A percentile compares a stretch with the other conserved stretches of the same genome.
Evolutionary conservation across 1,140 invertebrate genomes (phyloP).

Genomic region (Drosophila varians): DNA sequence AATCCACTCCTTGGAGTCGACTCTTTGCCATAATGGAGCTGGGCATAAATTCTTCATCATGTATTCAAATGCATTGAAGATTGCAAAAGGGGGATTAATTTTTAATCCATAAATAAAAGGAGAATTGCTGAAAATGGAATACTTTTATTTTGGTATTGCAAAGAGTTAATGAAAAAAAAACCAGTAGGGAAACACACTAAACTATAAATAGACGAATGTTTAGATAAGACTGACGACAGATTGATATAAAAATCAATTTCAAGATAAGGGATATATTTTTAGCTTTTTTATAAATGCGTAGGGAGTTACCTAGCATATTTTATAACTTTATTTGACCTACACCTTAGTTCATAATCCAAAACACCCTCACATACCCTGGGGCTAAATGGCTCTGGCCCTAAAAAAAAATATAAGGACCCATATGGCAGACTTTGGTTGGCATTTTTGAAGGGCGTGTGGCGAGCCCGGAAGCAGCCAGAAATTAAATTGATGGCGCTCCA

Average conservation of each 20-base stretch:
- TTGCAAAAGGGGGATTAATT: not conserved
- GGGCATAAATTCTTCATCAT: not conserved
- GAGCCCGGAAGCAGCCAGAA: constrained; percentile 64
- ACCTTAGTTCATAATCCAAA: not conserved
- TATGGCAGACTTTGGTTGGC: constrained; percentile 35
- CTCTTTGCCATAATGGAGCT: not conserved
- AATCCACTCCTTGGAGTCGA: not conserved
- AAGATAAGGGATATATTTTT: not conserved
- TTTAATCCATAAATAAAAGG: not conserved
- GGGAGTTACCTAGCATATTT: no score
- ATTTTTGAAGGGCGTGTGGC: constrained; percentile 44
- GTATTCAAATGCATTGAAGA: not conserved
- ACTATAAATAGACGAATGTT: not conserved
- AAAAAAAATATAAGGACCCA: constrained; percentile 6
- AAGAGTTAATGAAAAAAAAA: not conserved
- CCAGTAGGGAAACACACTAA: no score
- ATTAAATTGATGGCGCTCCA: constrained; percentile 68
- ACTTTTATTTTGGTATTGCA: not conserved
- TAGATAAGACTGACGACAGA: not conserved
- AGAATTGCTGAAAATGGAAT: not conserved
- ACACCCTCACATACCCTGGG: constrained; percentile 5
- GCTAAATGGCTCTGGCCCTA: not conserved
- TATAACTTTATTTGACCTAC: no score
- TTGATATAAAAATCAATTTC: not conserved
- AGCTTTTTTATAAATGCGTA: not conserved